Evolutionary conservation across 1,140 invertebrate species (phyloP).

Genomic region (Heliconius eleuchia): DNA sequence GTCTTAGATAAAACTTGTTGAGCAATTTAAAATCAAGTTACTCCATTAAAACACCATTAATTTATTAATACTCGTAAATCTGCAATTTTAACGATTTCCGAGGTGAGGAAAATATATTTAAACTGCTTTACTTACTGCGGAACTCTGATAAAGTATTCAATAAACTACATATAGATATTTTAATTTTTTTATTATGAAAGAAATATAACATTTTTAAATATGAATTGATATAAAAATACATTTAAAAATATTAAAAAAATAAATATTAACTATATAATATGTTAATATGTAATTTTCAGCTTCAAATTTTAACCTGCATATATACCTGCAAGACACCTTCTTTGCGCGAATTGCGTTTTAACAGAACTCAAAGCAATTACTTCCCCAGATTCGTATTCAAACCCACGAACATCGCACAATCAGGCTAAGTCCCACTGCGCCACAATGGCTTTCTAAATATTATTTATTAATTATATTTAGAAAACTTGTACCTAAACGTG

Average conservation of each 20-base stretch:
- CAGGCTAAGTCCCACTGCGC: neutral
- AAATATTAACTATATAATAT: too few species aligned
- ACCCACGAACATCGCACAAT: neutral
- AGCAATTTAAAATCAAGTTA: slow-evolving; percentile 1
- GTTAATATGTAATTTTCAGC: too few species aligned
- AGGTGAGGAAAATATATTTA: slow-evolving; percentile 10
- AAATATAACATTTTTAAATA: too few species aligned
- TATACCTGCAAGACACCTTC: too few species aligned
- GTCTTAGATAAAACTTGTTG: neutral
- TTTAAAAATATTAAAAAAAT: too few species aligned
- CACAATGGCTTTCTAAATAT: neutral
- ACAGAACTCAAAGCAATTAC: too few species aligned
- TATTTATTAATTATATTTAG: slow-evolving; percentile 3
- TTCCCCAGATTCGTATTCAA: neutral
- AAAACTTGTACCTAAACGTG: neutral
- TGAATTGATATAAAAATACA: too few species aligned
- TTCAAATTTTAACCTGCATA: too few species aligned
- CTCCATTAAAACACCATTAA: neutral
- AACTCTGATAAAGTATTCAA: neutral
- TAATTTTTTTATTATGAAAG: too few species aligned
- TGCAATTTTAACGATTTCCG: neutral
- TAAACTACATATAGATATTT: too few species aligned
- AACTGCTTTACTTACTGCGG: neutral
- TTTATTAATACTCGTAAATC: slow-evolving; percentile 1
- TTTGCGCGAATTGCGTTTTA: too few species aligned